phyloP scores from a whole-genome alignment of 2,797 vertebrate genomes.

The Hoplostethus atlanticus region DNA sequence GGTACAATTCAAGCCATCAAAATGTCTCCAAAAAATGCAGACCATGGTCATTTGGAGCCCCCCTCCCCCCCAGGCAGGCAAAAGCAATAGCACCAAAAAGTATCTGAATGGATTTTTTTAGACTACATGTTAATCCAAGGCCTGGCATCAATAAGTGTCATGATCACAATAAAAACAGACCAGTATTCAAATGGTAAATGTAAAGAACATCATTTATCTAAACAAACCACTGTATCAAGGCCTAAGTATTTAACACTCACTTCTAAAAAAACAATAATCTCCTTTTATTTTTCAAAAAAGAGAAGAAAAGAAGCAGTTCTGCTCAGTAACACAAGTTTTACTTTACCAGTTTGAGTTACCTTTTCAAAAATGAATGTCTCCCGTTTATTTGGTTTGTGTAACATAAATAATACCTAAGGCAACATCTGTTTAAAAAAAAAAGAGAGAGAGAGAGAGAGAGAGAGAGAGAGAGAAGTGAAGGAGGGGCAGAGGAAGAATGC shows the following conservation, averaged over 20 bases:
- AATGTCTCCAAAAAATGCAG: slow-evolving; percentile 30
- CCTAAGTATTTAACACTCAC: slow-evolving; percentile 80
- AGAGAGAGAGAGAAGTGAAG: background rate
- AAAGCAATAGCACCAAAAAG: slow-evolving; percentile 68
- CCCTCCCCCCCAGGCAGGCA: slow-evolving; percentile 39
- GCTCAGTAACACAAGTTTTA: slow-evolving; percentile 47
- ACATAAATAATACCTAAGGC: slow-evolving; percentile 88
- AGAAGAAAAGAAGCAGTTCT: slow-evolving; percentile 55
- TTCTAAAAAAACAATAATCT: slow-evolving; percentile 74
- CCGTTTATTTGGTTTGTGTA: slow-evolving; percentile 86
- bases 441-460: slow-evolving; percentile 7
- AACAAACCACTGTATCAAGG: slow-evolving; percentile 77
- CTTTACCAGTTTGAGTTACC: slow-evolving; percentile 50
- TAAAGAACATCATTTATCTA: slow-evolving; percentile 74
- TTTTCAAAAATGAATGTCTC: slow-evolving; percentile 73
- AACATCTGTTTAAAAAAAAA: slow-evolving; percentile 77
- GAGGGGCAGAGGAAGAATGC: slow-evolving; percentile 27
- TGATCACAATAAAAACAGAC: slow-evolving; percentile 78
- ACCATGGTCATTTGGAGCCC: slow-evolving; percentile 25
- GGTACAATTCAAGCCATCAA: slow-evolving; percentile 32
- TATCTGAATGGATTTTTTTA: slow-evolving; percentile 69
- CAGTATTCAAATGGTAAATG: slow-evolving; percentile 75
- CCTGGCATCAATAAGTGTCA: slow-evolving; percentile 68
- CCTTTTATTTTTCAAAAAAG: slow-evolving; percentile 44
- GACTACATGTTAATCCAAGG: slow-evolving; percentile 64